Conservation (phyloP, 2,113 vertebrate genomes). For the Macroglossus sobrinus region DNA sequence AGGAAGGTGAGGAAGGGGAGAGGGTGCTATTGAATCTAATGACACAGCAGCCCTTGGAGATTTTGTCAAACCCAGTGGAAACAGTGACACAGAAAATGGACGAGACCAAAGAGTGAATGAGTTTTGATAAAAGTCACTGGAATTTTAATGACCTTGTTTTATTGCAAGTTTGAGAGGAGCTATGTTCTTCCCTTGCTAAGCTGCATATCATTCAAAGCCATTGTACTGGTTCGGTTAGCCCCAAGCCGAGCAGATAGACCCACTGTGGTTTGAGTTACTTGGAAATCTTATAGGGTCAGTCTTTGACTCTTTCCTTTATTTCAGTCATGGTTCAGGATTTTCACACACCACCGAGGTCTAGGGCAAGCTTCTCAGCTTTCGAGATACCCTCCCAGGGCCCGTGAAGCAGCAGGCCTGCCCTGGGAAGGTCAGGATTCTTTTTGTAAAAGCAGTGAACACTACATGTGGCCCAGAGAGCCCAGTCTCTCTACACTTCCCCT, state of each 20-base stretch:
- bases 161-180: neutral
- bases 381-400: neutral
- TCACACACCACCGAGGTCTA: conserved; percentile 10
- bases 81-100: neutral
- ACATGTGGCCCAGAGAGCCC: neutral
- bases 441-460: neutral
- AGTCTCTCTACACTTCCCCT: neutral
- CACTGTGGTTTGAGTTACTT: neutral
- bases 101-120: neutral
- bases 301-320: neutral
- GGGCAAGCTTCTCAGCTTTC: conserved; percentile 39
- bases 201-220: neutral
- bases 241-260: neutral
- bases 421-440: conserved; percentile 20
- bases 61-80: neutral
- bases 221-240: neutral
- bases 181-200: neutral
- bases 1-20: neutral
- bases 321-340: conserved; percentile 40
- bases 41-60: neutral
- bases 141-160: conserved; percentile 38
- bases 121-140: neutral
- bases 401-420: conserved; percentile 39
- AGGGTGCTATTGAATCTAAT: neutral
- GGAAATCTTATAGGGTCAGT: neutral